These are phyloP conservation scores for Ellobius talpinus DNA, from an alignment of 2,113 vertebrate genomes.

Conservation along the genomic window DNA sequence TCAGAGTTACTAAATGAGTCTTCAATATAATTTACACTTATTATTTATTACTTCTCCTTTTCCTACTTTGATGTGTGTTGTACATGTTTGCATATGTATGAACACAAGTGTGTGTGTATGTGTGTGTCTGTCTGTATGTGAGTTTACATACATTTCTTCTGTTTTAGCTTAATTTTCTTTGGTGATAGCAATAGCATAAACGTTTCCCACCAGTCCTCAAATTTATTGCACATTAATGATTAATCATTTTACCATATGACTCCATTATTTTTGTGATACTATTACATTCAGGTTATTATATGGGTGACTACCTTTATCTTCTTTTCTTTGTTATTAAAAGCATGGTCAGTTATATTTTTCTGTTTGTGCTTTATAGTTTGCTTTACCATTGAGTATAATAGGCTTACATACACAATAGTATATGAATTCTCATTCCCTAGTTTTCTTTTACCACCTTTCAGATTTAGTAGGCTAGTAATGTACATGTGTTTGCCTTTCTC, in stretches of 20 bases:
- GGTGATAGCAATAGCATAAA: conserved; percentile 3
- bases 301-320: background rate
- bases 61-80: background rate
- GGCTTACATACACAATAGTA: conserved; percentile 15
- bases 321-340: background rate
- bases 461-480: background rate
- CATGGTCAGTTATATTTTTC: conserved; percentile 15
- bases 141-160: conserved; percentile 43
- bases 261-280: conserved; percentile 42
- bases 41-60: background rate
- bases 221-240: conserved; percentile 34
- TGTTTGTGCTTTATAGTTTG: conserved; percentile 11
- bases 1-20: conserved; percentile 37
- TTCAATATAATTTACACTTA: background rate
- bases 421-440: conserved; percentile 37
- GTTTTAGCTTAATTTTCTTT: background rate
- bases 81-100: background rate
- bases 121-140: background rate
- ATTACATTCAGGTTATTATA: conserved; percentile 35
- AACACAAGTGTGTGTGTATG: background rate
- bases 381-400: conserved; percentile 25
- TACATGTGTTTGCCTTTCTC: conserved; percentile 29
- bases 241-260: conserved; percentile 30
- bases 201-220: conserved; percentile 2
- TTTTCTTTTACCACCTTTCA: background rate